A percentile compares a stretch with the other conserved stretches of the same genome.
phyloP scores from a whole-genome alignment of 1,140 invertebrate genomes.

The Orchestia grillus region DNA sequence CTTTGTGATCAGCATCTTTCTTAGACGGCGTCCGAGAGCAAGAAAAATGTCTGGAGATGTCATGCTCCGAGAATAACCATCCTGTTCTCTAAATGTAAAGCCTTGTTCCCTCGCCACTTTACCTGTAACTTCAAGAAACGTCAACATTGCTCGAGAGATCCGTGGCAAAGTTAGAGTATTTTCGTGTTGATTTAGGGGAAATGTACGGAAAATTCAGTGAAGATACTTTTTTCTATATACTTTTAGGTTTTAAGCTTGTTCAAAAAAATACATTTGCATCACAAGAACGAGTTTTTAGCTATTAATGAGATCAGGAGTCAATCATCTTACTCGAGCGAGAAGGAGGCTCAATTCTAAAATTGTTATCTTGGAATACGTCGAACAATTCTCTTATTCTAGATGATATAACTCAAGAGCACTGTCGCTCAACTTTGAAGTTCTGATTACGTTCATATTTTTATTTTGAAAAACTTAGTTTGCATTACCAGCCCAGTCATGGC shows the following conservation, averaged over 20 bases:
- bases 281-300: background rate
- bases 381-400: background rate
- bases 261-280: background rate
- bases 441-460: background rate
- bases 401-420: background rate
- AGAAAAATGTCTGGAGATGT: conserved; percentile 41
- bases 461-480: background rate
- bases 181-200: background rate
- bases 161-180: background rate
- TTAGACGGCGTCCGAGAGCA: conserved; percentile 15
- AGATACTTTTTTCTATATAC: background rate
- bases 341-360: background rate
- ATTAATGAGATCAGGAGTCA: background rate
- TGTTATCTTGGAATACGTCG: background rate
- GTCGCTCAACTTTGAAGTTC: background rate
- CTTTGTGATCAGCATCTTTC: conserved; percentile 54
- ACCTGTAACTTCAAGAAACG: background rate
- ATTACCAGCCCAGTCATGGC: background rate
- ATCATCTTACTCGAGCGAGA: background rate
- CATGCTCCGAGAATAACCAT: conserved; percentile 2
- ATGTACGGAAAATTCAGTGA: background rate
- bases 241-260: background rate
- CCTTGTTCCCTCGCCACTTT: background rate
- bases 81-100: background rate
- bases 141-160: background rate